Percentiles rank a stretch among this genome's conserved stretches.
These are phyloP conservation scores for Zoanthus sansibaricus DNA, from an alignment of 92 coral and sea anemone species.

Conservation along the genomic window DNA sequence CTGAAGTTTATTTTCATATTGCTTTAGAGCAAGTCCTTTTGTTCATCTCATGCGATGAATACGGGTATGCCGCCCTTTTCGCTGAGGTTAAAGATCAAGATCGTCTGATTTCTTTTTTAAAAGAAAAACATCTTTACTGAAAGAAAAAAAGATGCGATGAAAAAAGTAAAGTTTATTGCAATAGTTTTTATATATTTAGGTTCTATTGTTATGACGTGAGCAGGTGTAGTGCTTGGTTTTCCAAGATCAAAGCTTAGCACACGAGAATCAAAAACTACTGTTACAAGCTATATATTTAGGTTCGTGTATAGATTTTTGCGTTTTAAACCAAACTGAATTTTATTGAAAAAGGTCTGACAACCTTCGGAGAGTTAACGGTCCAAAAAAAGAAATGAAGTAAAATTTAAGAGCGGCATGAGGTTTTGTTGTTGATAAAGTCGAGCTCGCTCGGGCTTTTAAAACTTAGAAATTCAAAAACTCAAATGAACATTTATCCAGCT, in stretches of 20 bases:
- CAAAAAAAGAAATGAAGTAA: too few species aligned
- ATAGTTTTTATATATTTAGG: background rate
- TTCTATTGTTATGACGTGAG: conserved; percentile 15
- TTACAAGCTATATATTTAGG: conserved; percentile 11
- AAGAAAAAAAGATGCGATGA: background rate
- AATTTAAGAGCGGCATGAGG: too few species aligned
- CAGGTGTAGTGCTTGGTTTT: background rate
- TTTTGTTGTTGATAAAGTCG: too few species aligned
- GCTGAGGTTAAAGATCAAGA: too few species aligned
- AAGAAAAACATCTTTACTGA: background rate
- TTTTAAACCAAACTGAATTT: background rate
- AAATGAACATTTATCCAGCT: background rate
- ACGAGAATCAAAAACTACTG: background rate
- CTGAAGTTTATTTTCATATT: background rate
- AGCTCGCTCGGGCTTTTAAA: too few species aligned
- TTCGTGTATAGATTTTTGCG: background rate
- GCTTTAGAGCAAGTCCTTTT: background rate
- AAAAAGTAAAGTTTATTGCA: conserved; percentile 10
- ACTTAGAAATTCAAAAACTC: background rate
- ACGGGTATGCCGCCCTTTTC: too few species aligned
- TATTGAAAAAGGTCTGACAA: too few species aligned
- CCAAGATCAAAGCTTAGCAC: background rate
- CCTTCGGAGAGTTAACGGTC: too few species aligned
- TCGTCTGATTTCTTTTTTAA: background rate
- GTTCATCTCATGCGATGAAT: background rate